Percentiles rank a stretch among this genome's conserved stretches.
Conservation (phyloP, 1,140 invertebrate species). For the Aplysia californica region DNA sequence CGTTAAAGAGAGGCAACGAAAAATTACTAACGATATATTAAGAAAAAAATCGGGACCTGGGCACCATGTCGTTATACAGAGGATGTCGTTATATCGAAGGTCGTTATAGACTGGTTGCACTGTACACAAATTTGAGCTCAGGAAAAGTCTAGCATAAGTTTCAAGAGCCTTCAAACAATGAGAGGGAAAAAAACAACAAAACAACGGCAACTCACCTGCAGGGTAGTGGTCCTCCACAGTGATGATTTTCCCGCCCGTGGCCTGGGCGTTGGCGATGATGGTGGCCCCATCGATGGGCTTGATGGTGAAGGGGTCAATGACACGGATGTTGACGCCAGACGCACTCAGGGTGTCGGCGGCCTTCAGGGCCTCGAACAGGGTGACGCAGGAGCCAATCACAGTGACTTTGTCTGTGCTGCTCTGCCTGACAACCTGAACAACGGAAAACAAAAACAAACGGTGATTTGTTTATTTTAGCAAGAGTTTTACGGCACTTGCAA, state of each 20-base stretch:
- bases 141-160: no score
- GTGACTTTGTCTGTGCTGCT: conserved; percentile 81
- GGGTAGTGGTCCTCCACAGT: conserved; percentile 98
- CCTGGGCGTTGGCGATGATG: conserved; percentile 83
- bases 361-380: conserved; percentile 88
- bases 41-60: no score
- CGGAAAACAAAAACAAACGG: conserved; percentile 7
- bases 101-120: no score
- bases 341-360: conserved; percentile 84
- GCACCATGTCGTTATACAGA: no score
- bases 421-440: conserved; percentile 77
- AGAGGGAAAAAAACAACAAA: not conserved
- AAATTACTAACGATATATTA: no score
- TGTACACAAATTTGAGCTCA: no score
- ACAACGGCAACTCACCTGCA: conserved; percentile 74
- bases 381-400: conserved; percentile 92
- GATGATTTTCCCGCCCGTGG: conserved; percentile 84
- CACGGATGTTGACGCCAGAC: conserved; percentile 75
- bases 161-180: no score
- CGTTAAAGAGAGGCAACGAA: no score
- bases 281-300: conserved; percentile 91
- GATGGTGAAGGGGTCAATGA: conserved; percentile 95
- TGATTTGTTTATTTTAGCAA: no score
- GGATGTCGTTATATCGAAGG: no score
- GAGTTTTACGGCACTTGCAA: no score